These are phyloP conservation scores for Penelope pileata DNA, from an alignment of 2,113 vertebrate species.

Conservation along the genomic window DNA sequence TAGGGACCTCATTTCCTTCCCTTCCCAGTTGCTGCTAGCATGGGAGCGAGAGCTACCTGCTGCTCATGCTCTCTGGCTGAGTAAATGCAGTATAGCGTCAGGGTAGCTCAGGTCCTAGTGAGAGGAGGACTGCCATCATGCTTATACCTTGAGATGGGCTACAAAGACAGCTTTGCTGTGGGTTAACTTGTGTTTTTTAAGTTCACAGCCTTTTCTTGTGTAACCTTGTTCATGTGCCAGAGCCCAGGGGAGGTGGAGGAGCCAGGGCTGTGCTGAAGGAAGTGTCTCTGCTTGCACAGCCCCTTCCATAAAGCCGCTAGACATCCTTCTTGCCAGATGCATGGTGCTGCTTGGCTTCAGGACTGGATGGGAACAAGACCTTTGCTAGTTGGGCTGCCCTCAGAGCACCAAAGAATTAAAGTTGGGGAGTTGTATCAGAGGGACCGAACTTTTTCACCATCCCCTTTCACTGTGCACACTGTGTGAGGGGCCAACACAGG, in stretches of 20 bases:
- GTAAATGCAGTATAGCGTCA: not conserved
- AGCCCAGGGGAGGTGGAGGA: not conserved
- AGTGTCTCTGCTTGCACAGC: not conserved
- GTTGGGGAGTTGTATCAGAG: not conserved
- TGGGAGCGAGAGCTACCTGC: not conserved
- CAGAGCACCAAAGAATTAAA: not conserved
- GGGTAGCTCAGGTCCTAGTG: not conserved
- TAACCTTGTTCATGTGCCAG: not conserved
- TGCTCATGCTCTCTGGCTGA: not conserved
- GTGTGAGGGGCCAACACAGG: not conserved
- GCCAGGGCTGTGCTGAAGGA: not conserved
- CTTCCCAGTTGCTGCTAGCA: not conserved
- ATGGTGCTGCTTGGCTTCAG: accelerated
- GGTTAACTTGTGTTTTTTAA: too few relatives aligned
- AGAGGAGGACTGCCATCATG: not conserved
- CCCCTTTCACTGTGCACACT: accelerated
- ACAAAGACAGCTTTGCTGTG: not conserved
- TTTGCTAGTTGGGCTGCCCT: not conserved
- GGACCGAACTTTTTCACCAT: not conserved
- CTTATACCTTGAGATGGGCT: not conserved
- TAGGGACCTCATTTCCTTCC: not conserved
- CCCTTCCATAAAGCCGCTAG: not conserved
- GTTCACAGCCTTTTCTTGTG: not conserved
- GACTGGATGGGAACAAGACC: not conserved
- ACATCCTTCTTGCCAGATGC: not conserved